Evolutionary conservation across 92 coral and sea anemone genomes (phyloP), one percentile per base, ranked within the genome.

Genomic region (Phenganax subtilis): DNA sequence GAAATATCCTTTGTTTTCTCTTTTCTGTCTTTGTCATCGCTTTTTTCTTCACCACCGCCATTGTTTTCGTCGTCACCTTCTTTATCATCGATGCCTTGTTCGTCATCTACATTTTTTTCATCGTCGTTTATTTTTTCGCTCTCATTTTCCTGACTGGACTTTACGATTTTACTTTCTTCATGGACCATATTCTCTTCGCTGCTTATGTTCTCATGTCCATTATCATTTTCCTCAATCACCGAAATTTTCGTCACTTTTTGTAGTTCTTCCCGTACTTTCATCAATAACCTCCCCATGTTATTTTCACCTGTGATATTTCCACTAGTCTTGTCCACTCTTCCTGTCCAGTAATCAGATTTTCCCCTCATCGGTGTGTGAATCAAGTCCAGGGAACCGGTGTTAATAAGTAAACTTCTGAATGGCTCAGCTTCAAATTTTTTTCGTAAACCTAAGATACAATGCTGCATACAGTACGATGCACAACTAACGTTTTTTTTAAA

Each of bases 331-430:
- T 92, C 88, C 66, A 81, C 78, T 81, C 88, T 92, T 12, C 90
- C 97, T 10, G 93, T 92, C 97, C 97, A 92, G 67, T 85, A 85
- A 78, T 92, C 97, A 1, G 89, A 82, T 75, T 85, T 81, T 56
- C 97, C 97, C 60, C 97, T 68, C 71, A 72, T 80, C 53, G 93
- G 97, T 15, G 91, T 92, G 66, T 92, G 97, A 29, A 92, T 87
- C 28, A 92, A 81, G 3, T 47, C 84, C 30, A 72, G 83, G 12
- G 81, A 80, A 3, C 68, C 87, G 10, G 93, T 92, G 75, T 87
- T 87, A 16, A 90, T 81, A 30, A 92, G 87, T 79, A 90, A 82
- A 16, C 67, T 87, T 52, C 78, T 83, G 60, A 90, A 86, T 27
- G 93, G 93, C 86, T 90, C 89, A 54, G 84, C 75, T 30, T 81